phyloP scores from a whole-genome alignment of 2,113 vertebrate species.

The Catharus fuscescens region DNA sequence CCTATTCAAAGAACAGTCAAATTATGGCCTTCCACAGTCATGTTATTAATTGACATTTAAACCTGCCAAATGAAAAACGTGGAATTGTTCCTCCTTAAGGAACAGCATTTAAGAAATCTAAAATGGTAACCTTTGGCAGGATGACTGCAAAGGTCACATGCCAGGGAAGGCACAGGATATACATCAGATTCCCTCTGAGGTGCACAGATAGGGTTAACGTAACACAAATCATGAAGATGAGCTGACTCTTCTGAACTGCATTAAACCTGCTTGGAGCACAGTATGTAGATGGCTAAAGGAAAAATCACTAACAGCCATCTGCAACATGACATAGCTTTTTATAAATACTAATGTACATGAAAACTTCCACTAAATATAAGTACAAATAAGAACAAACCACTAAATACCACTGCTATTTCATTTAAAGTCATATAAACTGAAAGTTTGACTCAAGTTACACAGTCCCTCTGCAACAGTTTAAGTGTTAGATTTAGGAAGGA shows the following conservation, averaged over 20 bases:
- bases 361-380: neutral
- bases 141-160: neutral
- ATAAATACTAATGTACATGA: neutral
- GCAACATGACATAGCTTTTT: neutral
- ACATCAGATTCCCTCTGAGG: neutral
- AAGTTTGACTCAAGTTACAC: slow-evolving; percentile 39
- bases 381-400: neutral
- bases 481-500: slow-evolving; percentile 88
- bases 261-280: neutral
- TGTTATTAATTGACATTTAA: neutral
- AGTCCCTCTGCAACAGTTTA: slow-evolving; percentile 65
- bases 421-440: neutral
- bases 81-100: neutral
- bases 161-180: neutral
- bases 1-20: neutral
- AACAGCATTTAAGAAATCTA: neutral
- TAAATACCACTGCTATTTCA: slow-evolving; percentile 19
- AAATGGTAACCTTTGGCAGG: neutral
- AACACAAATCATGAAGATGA: neutral
- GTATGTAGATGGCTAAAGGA: neutral
- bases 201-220: neutral
- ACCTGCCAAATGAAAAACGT: neutral
- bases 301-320: neutral
- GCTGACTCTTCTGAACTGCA: neutral
- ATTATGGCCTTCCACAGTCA: neutral